phyloP scores from a whole-genome alignment of 2,888 invertebrate species.

The Harpalus rufipes region DNA sequence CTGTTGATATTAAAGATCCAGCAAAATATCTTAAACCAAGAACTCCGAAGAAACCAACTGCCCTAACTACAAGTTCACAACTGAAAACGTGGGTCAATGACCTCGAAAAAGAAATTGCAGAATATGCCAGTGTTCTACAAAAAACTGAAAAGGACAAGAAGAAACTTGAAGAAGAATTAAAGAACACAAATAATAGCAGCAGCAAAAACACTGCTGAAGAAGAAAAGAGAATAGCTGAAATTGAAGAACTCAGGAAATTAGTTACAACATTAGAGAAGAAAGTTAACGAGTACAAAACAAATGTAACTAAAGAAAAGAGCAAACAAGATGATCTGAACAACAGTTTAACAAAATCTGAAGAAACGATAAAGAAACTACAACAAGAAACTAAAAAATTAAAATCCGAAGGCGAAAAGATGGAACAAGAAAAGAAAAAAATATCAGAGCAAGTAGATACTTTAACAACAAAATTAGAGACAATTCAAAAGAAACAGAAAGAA shows the following conservation, averaged over 20 bases:
- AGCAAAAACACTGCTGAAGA: conserved; percentile 73
- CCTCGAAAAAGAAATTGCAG: conserved; percentile 90
- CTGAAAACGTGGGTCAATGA: conserved; percentile 92
- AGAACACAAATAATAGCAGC: conserved; percentile 69
- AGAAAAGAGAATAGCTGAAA: conserved; percentile 72
- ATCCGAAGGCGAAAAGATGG: conserved; percentile 78
- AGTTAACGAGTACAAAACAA: conserved; percentile 79
- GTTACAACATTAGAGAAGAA: conserved; percentile 78
- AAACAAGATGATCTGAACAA: conserved; percentile 79
- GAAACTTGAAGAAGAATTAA: conserved; percentile 77
- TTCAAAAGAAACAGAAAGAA: conserved; percentile 62
- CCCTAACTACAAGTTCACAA: conserved; percentile 85
- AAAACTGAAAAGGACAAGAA: conserved; percentile 79
- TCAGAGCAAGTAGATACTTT: conserved; percentile 81
- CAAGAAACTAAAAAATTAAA: conserved; percentile 81
- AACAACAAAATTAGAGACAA: conserved; percentile 78
- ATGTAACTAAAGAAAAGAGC: conserved; percentile 78
- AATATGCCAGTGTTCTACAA: conserved; percentile 82
- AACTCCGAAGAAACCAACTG: conserved; percentile 86
- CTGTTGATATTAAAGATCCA: conserved; percentile 80
- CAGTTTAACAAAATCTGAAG: conserved; percentile 76
- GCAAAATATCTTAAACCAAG: conserved; percentile 83
- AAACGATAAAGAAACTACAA: conserved; percentile 79
- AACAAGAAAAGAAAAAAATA: conserved; percentile 79
- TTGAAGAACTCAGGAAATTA: conserved; percentile 80